Percentiles rank a stretch among this genome's conserved stretches.
These are phyloP conservation scores for Dendrolimus pini DNA, from an alignment of 2,888 invertebrate genomes.

Conservation along the genomic window DNA sequence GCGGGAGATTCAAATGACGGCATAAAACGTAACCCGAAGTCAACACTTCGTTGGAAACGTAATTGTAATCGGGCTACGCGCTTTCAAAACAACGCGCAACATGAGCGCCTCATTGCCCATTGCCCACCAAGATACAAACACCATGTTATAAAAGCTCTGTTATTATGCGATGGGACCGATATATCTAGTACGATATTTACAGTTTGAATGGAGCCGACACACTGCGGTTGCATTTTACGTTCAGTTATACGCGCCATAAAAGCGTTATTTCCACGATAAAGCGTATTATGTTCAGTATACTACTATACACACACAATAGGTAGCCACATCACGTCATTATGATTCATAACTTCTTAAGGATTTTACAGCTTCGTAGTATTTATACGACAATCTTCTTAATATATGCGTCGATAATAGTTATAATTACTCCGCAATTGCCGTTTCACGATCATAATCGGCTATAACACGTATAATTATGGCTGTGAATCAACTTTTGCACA, in stretches of 20 bases:
- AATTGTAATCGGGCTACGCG: conserved; percentile 65
- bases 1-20: conserved; percentile 73
- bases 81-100: conserved; percentile 73
- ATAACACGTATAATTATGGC: conserved; percentile 8
- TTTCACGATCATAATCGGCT: conserved; percentile 16
- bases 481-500: neutral
- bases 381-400: conserved; percentile 27
- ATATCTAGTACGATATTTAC: conserved; percentile 17
- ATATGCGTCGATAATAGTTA: conserved; percentile 23
- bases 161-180: conserved; percentile 60
- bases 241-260: conserved; percentile 23
- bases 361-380: conserved; percentile 22
- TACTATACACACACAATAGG: neutral
- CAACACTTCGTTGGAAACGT: conserved; percentile 71
- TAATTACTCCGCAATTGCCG: conserved; percentile 23
- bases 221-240: conserved; percentile 19
- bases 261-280: conserved; percentile 15
- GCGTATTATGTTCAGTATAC: neutral
- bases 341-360: conserved; percentile 34
- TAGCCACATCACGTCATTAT: conserved; percentile 22
- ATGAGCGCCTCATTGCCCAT: conserved; percentile 52
- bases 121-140: conserved; percentile 45
- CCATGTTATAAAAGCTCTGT: conserved; percentile 71
- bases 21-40: conserved; percentile 73
- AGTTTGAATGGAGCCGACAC: conserved; percentile 13